Conservation (phyloP, 2,113 vertebrate species). For the Rhinolophus sinicus region DNA sequence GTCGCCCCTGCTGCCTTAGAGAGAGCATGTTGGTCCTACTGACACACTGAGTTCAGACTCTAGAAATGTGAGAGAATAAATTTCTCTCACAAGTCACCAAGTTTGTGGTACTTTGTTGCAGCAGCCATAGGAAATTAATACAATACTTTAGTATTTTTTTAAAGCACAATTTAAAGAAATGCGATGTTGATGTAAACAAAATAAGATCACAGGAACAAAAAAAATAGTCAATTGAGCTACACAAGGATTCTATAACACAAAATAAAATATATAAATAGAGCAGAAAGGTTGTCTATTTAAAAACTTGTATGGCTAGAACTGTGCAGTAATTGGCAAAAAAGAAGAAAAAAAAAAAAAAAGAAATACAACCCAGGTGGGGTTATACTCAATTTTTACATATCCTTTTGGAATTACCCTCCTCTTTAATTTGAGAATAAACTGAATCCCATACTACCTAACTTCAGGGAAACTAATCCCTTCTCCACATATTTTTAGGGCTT, state of each 20-base stretch:
- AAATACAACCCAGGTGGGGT: not conserved
- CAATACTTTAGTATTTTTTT: not conserved
- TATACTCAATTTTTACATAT: not conserved
- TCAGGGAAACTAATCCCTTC: not conserved
- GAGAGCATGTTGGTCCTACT: not conserved
- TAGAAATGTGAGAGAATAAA: not conserved
- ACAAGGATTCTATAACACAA: not conserved
- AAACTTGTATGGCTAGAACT: not conserved
- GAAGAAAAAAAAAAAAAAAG: not conserved
- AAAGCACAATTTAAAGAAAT: not conserved
- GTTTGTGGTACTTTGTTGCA: not conserved
- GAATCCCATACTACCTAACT: not conserved
- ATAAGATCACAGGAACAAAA: not conserved
- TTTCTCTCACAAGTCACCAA: not conserved
- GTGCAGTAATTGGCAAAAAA: not conserved
- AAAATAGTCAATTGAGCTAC: not conserved
- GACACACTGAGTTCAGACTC: not conserved
- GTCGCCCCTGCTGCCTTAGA: rapidly evolving
- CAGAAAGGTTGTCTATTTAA: not conserved
- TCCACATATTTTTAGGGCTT: not conserved
- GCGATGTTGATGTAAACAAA: not conserved
- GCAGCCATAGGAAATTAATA: not conserved
- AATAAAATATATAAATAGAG: not conserved
- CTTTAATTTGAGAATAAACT: not conserved
- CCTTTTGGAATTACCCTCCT: not conserved